Percentiles rank a stretch among this genome's conserved stretches.
Evolutionary conservation across 2,113 vertebrate species (phyloP).

Genomic region (Hiodon alosoides): DNA sequence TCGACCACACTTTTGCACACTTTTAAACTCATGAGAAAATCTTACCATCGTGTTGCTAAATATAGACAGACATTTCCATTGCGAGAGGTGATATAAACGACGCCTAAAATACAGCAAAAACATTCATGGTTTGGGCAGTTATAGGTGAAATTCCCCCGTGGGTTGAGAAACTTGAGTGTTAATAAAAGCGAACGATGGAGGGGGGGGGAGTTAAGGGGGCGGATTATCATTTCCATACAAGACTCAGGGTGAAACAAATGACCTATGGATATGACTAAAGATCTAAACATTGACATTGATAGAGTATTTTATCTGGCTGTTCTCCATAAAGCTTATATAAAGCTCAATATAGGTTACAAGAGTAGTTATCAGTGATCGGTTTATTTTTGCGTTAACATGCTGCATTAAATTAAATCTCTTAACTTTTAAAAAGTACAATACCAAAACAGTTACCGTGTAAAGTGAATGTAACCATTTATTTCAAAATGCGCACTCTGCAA

Average conservation of each 20-base stretch:
- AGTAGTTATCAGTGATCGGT: background rate
- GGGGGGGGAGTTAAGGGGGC: conserved; percentile 35
- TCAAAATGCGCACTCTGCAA: too few species aligned
- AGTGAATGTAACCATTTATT: too few species aligned
- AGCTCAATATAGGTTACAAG: background rate
- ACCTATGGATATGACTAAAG: conserved; percentile 16
- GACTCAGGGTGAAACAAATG: conserved; percentile 16
- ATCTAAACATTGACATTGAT: background rate
- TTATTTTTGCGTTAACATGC: too few species aligned
- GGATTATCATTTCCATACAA: conserved; percentile 52
- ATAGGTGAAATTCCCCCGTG: conserved; percentile 63
- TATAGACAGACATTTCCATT: conserved; percentile 38
- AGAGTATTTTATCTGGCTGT: background rate
- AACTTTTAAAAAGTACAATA: too few species aligned
- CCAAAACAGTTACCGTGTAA: too few species aligned
- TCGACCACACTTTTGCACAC: background rate
- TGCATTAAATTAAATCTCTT: too few species aligned
- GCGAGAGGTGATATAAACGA: conserved; percentile 34
- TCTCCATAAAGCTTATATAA: background rate
- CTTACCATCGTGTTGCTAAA: conserved; percentile 34
- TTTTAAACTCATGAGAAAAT: conserved; percentile 8
- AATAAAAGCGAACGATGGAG: conserved; percentile 40
- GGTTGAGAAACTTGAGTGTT: conserved; percentile 57
- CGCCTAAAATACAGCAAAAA: conserved; percentile 19
- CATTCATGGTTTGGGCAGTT: conserved; percentile 28